Evolutionary conservation across 2,797 vertebrate genomes (phyloP).

Genomic region (Mallotus villosus): DNA sequence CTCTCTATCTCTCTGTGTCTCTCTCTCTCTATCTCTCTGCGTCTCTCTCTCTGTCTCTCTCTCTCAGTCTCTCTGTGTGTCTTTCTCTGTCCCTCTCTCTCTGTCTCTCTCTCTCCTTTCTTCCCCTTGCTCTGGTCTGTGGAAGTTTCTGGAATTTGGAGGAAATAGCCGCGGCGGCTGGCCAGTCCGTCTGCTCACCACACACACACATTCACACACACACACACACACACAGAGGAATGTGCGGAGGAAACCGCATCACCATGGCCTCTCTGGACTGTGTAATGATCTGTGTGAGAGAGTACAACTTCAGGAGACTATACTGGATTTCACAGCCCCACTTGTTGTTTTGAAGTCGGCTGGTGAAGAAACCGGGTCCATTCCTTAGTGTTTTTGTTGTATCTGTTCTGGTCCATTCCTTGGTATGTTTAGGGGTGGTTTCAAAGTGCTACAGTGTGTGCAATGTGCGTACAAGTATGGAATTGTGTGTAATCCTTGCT

Average conservation of each 20-base stretch:
- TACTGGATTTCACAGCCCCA: background rate
- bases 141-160: slow-evolving; percentile 63
- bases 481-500: too few relatives aligned
- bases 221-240: slow-evolving; percentile 45
- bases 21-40: background rate
- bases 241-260: slow-evolving; percentile 59
- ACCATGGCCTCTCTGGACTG: slow-evolving; percentile 17
- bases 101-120: background rate
- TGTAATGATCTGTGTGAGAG: slow-evolving; percentile 15
- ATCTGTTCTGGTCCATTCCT: too few relatives aligned
- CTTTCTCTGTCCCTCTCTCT: too few relatives aligned
- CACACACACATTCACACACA: slow-evolving; percentile 22
- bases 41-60: slow-evolving; percentile 18
- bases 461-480: background rate
- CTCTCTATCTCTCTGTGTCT: too few relatives aligned
- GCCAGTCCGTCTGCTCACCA: slow-evolving; percentile 47
- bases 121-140: slow-evolving; percentile 28
- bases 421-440: too few relatives aligned
- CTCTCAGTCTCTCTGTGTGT: background rate
- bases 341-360: background rate
- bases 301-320: background rate
- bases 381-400: too few relatives aligned
- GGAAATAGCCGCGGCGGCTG: slow-evolving; percentile 59
- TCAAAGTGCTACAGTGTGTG: too few relatives aligned
- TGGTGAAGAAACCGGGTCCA: too few relatives aligned